Conservation (phyloP, 2,797 vertebrate species). For the Sebastes steindachneri region DNA sequence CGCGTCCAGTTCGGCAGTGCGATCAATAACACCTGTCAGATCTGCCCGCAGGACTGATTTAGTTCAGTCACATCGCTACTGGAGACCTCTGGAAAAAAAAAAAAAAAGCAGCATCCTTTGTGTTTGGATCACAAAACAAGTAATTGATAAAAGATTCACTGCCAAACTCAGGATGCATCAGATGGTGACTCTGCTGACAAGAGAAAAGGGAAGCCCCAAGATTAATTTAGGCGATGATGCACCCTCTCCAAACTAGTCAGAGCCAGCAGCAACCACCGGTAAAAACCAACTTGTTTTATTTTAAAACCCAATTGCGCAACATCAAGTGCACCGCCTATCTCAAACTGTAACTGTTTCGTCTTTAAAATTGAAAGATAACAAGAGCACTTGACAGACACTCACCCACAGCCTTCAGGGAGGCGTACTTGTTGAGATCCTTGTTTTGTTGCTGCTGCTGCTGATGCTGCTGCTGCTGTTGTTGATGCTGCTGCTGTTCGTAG, state of each 20-base stretch:
- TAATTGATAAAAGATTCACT: conserved; percentile 7
- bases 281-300: not conserved
- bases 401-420: conserved; percentile 97
- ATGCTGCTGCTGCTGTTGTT: conserved; percentile 35
- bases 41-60: not conserved
- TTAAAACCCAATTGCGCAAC: not conserved
- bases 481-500: conserved; percentile 90
- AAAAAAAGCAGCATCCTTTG: not conserved
- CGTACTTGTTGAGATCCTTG: conserved; percentile 97
- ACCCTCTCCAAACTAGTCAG: not conserved
- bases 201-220: conserved; percentile 1
- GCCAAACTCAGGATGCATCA: conserved; percentile 6
- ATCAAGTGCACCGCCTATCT: not conserved
- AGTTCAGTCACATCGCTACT: not conserved
- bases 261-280: not conserved
- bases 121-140: not conserved
- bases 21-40: conserved; percentile 56
- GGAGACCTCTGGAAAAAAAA: not conserved
- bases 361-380: conserved; percentile 2
- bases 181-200: not conserved
- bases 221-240: not conserved
- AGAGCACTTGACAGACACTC: conserved; percentile 73
- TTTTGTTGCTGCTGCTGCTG: conserved; percentile 75
- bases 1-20: conserved; percentile 13
- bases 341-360: not conserved